Conservation (phyloP, 2,113 vertebrate genomes). For the Peromyscus leucopus region DNA sequence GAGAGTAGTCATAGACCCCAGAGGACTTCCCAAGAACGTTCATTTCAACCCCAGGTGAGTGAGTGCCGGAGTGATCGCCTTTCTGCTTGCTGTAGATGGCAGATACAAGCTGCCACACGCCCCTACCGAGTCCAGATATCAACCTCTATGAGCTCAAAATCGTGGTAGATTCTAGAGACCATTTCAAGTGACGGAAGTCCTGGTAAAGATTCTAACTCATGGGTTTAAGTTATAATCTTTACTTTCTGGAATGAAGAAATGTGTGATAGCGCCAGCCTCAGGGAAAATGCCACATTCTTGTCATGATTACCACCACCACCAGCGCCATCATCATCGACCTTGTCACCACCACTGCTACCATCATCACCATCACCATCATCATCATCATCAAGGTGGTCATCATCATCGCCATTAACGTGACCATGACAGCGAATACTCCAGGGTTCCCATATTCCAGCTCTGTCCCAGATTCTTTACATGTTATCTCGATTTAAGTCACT, state of each 20-base stretch:
- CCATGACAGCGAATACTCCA: background rate
- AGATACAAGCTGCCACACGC: background rate
- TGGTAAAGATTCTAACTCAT: background rate
- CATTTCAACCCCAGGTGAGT: slow-evolving; percentile 88
- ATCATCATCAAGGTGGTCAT: background rate
- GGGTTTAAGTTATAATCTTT: background rate
- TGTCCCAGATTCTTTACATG: background rate
- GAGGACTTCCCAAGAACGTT: slow-evolving; percentile 82
- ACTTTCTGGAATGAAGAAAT: background rate
- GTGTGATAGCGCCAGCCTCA: background rate
- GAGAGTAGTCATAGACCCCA: slow-evolving; percentile 83
- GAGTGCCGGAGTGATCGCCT: slow-evolving; percentile 70
- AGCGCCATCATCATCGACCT: background rate
- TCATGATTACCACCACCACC: background rate
- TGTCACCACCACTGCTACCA: background rate
- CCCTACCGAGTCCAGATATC: background rate
- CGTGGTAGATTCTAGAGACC: background rate
- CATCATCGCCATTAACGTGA: background rate
- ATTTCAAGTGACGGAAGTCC: background rate
- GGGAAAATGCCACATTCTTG: background rate
- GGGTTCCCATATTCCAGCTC: background rate
- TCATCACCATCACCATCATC: background rate
- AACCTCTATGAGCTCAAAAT: background rate
- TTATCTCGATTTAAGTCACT: background rate
- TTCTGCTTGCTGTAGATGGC: background rate